Evolutionary conservation across 1,140 invertebrate genomes (phyloP), one percentile per base, ranked within the genome.

Genomic region (Charaxes varanes): DNA sequence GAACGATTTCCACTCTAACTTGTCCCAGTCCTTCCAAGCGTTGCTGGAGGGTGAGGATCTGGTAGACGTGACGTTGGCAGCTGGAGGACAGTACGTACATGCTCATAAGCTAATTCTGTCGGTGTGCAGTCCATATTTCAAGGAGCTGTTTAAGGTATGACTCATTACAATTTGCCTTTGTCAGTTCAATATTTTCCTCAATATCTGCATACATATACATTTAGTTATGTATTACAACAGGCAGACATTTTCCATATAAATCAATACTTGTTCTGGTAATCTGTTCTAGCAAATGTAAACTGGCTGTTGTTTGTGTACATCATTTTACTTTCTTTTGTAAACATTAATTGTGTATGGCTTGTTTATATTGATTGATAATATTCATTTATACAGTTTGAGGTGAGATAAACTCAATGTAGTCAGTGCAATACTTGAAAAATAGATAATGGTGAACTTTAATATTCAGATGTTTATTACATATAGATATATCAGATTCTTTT

Each of bases 1-100:
- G 93, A 93, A 93, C 85, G 92, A 93, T 79, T 93, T 93, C 87
- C 91, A 92, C 69, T 88, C 89, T 44, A 93, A 92, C 68, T 88
- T 93, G 57, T 88, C 89, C 34, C 87, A 88, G 66, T 89, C 89
- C 53, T 88, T 91, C 67, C 88, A 90, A 72, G 87, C 87, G 35
- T 80, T 90, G 44, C 69, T 86, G 62, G 88, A 89, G 69, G 87
- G 89, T 61, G 88, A 90, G 70, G 88, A 91, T 65, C 84, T 91
- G 62, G 89, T 91, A 49, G 91, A 93, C 71, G 90, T 92, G 61
- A 92, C 91, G 41, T 86, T 93, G 53, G 89, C 89, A 40, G 91
- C 90, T 63, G 90, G 90, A 41, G 90, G 89, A 18, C 86, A 88
- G 61, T 86, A 88, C 57, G 84, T 90, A 23, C 87, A 88, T 58